Base-by-base conservation (phyloP, 2,797 vertebrate species). In the Xerus rutilus region DNA sequence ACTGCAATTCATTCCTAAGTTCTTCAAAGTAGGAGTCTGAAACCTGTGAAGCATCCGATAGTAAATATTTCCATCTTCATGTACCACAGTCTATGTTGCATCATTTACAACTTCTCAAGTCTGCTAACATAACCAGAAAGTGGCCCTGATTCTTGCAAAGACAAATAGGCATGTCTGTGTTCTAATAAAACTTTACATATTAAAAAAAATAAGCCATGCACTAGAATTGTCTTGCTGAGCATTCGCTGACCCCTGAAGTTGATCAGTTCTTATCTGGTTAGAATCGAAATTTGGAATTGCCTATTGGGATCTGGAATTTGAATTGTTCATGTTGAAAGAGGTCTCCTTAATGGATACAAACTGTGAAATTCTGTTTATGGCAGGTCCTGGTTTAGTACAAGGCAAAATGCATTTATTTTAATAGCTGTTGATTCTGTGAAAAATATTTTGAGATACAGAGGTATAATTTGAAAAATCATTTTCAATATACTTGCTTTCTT, bases 161-260 rank as follows among this genome's bases (percentile, higher is more conserved):
- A 86, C 9, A 85, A 89, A 89, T 35, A 43, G 25, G 4, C 13
- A 32, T 74, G n/a, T 39, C 13, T 84, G 32, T 15, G 39, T 78
- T 93, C 73, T 43, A 81, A 65, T 94, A 91, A 83, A 93, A 73
- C 11, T 89, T 79, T 70, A 89, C n/a, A 76, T 64, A 57, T 49
- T 72, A 52, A 59, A 11, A 52, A 67, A 47, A 73, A 25, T 92
- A 67, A 9, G 9, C 18, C 59, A 43, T 25, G 20, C 7, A 32
- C n/a, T 90, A 52, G 7, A 89, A 95, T 93, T 90, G 39, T 86
- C 74, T 86, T 78, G 49, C 52, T 84, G 65, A 65, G 39, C 25
- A 39, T 93, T 77, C 94, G 21, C 30, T 74, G 45, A 35, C 5
- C 10, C 7, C 10, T 54, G 54, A 74, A 14, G 35, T 20, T 78